Evolutionary conservation across 2,797 vertebrate species (phyloP), one percentile per base, ranked within the genome.

Genomic region (Sciaenops ocellatus): DNA sequence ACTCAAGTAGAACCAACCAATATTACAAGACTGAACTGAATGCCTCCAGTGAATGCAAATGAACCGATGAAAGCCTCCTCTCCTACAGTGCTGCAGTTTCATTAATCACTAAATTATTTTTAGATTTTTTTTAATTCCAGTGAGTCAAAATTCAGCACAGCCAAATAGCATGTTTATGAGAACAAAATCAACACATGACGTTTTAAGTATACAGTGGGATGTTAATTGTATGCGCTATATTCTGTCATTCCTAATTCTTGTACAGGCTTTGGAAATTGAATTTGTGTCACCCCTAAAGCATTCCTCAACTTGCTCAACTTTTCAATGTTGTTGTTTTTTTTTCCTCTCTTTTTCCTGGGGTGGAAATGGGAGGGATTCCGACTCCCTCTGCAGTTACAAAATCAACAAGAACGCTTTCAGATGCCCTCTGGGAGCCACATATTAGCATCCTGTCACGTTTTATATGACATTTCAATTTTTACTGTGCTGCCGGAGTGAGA

Each of bases 401-500:
- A 94, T 93, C 91, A 95, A 94, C 92, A 93, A 79, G 81, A 91
- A 81, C 75, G 51, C 85, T 91, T 92, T 93, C 86, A 91, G 86
- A 90, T 90, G 91, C 90, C 93, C 93, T 91, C 89, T 90, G 94
- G 91, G 93, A 94, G 87, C 85, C 87, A 80, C 92, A 92, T 92
- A 93, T 94, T 94, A 94, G 91, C 93, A 93, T 94, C 87, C 89
- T 93, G 93, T 93, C 90, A 91, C 69, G 63, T 94, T 94, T 94
- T 93, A 94, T 94, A 86, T 91, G 93, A 93, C 93, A 90, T 92
- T 94, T 93, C 91, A 93, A 93, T 93, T 93, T 94, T 92, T 93
- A 91, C 90, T 89, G 85, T 88, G 91, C 83, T 89, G 82, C 85
- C 68, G 70, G 81, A 89, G 70, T 76, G 88, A 87, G 84, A 73